Evolutionary conservation across 2,888 invertebrate genomes (phyloP), one percentile per base, ranked within the genome.

Genomic region (Drosophila anomelani): DNA sequence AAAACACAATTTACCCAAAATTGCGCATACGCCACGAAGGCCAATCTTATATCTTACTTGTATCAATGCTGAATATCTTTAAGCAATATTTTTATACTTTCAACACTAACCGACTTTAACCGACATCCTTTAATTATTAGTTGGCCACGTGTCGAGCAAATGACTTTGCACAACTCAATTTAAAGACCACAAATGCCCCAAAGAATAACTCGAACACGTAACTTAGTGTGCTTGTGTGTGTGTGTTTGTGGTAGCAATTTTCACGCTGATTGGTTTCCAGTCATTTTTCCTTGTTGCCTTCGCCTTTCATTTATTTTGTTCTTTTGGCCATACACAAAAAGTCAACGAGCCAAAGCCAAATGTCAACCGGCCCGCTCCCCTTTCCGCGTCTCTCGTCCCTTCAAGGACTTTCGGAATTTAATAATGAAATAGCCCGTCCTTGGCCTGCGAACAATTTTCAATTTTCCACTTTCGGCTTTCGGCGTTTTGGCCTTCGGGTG

Each of bases 201-300:
- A 66, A 63, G 54, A 66, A 63, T 58, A 58, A 73, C 67, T 70
- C 57, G 17, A 17, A 54, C 51, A 51, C 23, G 41, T 9, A 64
- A 38, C 49, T 61, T 54, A 34, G 41, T 41, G 36, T 36, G 46
- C 43, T 47, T 5, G 26, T 51, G 46, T 49, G 56, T 39, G 56
- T 39, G 61, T 43, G 63, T 60, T 70, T 72, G 60, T 70, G 77
- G 75, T 57, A 78, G 71, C 85, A 83, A 87, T 89, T 85, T 89
- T 86, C 79, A 85, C 88, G 89, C 89, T 89, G 85, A 89, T 87
- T 85, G 85, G 85, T 85, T 85, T 85, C 60, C 64, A 87, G 78
- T 79, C 75, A 87, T 87, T 84, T 88, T 74, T 71, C 64, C 54
- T 56, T 46, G 63, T 68, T 61, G 55, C 56, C 57, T 64, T 71